These are phyloP conservation scores for Sakesphorus luctuosus DNA, from an alignment of 2,113 vertebrate species.

Conservation along the genomic window DNA sequence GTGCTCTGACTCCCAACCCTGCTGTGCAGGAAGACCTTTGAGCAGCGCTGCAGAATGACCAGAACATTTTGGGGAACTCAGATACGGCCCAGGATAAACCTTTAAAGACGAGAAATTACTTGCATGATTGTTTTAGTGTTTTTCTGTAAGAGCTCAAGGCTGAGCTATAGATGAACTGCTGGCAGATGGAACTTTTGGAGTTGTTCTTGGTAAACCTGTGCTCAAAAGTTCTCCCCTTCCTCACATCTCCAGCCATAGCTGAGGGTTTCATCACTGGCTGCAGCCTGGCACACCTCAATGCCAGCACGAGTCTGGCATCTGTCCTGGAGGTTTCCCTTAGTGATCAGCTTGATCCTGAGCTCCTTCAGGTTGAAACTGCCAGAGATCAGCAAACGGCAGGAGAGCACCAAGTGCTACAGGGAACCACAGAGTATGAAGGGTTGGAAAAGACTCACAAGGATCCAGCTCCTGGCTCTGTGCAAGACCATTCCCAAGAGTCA, in stretches of 20 bases:
- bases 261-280: background rate
- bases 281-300: background rate
- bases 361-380: background rate
- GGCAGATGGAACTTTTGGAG: background rate
- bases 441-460: background rate
- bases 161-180: too few relatives aligned
- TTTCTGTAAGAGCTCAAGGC: fast-evolving
- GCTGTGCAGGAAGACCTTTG: background rate
- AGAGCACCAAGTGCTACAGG: background rate
- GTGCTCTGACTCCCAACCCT: background rate
- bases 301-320: fast-evolving
- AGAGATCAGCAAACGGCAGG: background rate
- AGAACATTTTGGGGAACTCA: fast-evolving
- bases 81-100: background rate
- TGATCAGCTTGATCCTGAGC: background rate
- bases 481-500: too few relatives aligned
- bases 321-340: too few relatives aligned
- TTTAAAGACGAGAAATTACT: fast-evolving
- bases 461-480: too few relatives aligned
- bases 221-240: background rate
- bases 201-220: background rate
- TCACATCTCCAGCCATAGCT: fast-evolving
- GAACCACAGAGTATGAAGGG: background rate
- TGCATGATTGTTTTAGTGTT: fast-evolving
- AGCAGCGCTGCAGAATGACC: background rate